Percentiles rank a stretch among this genome's conserved stretches.
Evolutionary conservation across 2,797 vertebrate species (phyloP).

Genomic region (Pachyuromys duprasi): DNA sequence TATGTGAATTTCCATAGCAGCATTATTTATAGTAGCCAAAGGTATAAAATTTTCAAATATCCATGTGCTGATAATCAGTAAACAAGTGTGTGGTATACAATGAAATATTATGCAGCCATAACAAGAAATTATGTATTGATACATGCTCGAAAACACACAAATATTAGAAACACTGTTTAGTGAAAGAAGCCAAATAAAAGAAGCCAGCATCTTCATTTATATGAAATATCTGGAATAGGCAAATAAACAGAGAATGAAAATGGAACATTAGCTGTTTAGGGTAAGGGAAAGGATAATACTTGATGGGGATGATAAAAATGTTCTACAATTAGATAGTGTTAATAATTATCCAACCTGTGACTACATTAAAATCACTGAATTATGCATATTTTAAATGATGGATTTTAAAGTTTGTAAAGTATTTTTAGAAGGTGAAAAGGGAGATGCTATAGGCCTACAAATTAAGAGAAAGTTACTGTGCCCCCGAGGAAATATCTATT

Average conservation of each 20-base stretch:
- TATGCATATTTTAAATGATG: slow-evolving; percentile 47
- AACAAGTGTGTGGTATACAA: slow-evolving; percentile 35
- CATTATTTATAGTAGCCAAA: slow-evolving; percentile 34
- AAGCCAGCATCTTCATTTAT: background rate
- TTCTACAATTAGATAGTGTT: slow-evolving; percentile 50
- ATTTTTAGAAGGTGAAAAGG: slow-evolving; percentile 54
- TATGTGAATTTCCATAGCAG: slow-evolving; percentile 16
- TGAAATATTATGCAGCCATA: slow-evolving; percentile 41
- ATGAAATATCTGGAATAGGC: slow-evolving; percentile 49
- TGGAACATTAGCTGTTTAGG: background rate
- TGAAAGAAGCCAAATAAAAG: slow-evolving; percentile 52
- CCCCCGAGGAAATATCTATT: background rate
- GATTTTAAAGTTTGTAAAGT: slow-evolving; percentile 30
- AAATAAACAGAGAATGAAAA: slow-evolving; percentile 43
- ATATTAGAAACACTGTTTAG: slow-evolving; percentile 62
- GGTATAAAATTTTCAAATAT: slow-evolving; percentile 26
- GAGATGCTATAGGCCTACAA: slow-evolving; percentile 11
- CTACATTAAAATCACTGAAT: slow-evolving; percentile 5
- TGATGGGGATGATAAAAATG: background rate
- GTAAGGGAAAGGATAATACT: background rate
- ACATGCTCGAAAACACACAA: background rate
- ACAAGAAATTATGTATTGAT: slow-evolving; percentile 40
- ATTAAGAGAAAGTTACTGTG: background rate
- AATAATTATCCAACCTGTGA: slow-evolving; percentile 17
- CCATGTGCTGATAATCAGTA: background rate